Percentiles rank a stretch among this genome's conserved stretches.
phyloP scores from a whole-genome alignment of 2,888 invertebrate species.

The Agrochola circellaris region DNA sequence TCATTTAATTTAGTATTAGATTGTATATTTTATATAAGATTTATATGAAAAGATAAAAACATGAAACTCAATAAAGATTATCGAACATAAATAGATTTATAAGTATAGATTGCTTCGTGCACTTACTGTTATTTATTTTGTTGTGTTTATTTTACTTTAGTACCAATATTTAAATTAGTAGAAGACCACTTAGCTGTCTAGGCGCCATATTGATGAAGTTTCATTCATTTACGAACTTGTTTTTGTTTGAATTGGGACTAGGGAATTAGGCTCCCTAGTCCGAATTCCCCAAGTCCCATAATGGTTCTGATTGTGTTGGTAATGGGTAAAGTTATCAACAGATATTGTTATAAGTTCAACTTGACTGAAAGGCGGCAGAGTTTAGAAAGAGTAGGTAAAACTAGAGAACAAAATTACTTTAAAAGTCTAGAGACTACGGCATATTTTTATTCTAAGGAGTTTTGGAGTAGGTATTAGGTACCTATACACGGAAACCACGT shows the following conservation, averaged over 20 bases:
- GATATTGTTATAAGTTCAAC: slow-evolving; percentile 20
- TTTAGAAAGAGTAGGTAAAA: not conserved
- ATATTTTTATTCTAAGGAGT: not conserved
- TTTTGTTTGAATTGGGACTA: slow-evolving; percentile 12
- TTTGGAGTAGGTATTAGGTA: too few species aligned
- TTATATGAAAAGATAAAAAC: too few species aligned
- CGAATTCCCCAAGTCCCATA: too few species aligned
- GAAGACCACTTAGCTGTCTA: slow-evolving; percentile 9
- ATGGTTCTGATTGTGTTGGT: slow-evolving; percentile 9
- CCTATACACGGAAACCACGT: not conserved
- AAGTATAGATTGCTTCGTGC: not conserved
- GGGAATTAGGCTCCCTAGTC: too few species aligned
- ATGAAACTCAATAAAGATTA: too few species aligned
- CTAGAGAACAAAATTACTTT: not conserved
- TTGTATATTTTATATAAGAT: too few species aligned
- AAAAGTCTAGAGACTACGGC: not conserved
- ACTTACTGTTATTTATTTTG: slow-evolving; percentile 36
- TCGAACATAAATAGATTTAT: too few species aligned
- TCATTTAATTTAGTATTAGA: too few species aligned
- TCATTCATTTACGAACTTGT: slow-evolving; percentile 17
- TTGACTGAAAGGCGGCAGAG: not conserved
- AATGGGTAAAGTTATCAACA: not conserved
- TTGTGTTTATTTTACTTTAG: slow-evolving; percentile 6
- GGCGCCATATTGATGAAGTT: slow-evolving; percentile 14
- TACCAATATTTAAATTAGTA: slow-evolving; percentile 22